Evolutionary conservation across 1,140 invertebrate species (phyloP), one percentile per base, ranked within the genome.

Genomic region (Diachasma alloeum): DNA sequence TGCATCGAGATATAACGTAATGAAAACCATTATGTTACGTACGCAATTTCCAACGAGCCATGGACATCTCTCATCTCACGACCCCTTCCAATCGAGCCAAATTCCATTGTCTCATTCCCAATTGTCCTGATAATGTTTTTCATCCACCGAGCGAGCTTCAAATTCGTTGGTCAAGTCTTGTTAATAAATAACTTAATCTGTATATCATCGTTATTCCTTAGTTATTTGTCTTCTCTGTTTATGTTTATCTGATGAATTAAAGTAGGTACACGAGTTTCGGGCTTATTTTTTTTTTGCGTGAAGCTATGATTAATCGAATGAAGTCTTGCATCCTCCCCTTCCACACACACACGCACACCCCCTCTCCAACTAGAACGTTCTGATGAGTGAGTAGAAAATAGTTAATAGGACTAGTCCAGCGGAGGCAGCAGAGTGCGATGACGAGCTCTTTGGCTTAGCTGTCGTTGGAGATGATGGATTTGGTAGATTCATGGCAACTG

Each of bases 381-480:
- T 48, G 13, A 19, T 22, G 39, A 70, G n/a, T 56, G 19, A 63
- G 48, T 63, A 56, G 37, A 75, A 74, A 78, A 71, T 70, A 17
- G 19, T 59, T 4, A 76, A 70, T 39, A 56, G 13, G 22, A 79
- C n/a, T 6, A 76, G 26, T 4, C 31, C 46, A 53, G 63, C 15
- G 0, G 71, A 79, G n/a, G 67, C 24, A 15, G 70, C 66, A 36
- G 42, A 31, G 17, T 31, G 22, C 2, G 46, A 13, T n/a, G 78
- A 79, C n/a, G 71, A 74, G 39, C 56, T 74, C 1, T 79, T 59
- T n/a, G 81, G 63, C 19, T 68, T 9, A 0, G 81, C 77, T 70
- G 81, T 81, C 36, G 79, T 82, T 5, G 72, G 79, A 0, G 79
- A 75, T 11, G 48, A 53, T 53, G 44, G 44, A 9, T 31, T 77